Evolutionary conservation across 2,113 vertebrate genomes (phyloP).

Genomic region (Recurvirostra avosetta): DNA sequence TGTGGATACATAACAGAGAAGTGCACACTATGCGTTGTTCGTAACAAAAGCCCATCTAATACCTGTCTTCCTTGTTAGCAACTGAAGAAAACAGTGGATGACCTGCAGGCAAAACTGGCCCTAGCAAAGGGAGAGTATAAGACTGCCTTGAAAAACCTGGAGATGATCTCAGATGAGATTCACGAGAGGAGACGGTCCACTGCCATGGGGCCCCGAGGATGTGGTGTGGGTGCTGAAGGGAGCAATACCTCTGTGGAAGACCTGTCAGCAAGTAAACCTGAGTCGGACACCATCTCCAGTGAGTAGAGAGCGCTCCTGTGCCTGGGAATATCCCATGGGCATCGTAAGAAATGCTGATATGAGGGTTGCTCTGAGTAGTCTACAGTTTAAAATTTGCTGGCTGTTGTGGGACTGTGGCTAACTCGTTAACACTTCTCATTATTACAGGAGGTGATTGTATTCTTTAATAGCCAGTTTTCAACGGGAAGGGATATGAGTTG

Average conservation of each 20-base stretch:
- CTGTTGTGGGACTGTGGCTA: neutral
- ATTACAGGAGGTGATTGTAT: neutral
- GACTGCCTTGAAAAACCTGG: slow-evolving; percentile 90
- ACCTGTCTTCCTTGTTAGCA: slow-evolving; percentile 73
- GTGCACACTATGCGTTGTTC: fast-evolving
- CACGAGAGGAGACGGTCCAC: slow-evolving; percentile 86
- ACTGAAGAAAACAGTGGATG: slow-evolving; percentile 93
- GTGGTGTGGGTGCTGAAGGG: slow-evolving; percentile 90
- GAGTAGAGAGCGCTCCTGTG: slow-evolving; percentile 41
- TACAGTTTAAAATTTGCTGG: neutral
- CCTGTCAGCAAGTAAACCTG: slow-evolving; percentile 74
- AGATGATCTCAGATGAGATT: slow-evolving; percentile 97
- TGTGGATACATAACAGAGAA: fast-evolving
- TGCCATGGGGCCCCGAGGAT: slow-evolving; percentile 86
- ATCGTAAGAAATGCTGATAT: fast-evolving
- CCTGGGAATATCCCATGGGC: neutral
- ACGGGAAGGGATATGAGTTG: neutral
- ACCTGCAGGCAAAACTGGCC: slow-evolving; percentile 88
- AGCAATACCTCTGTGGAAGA: slow-evolving; percentile 77
- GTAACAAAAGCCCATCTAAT: neutral
- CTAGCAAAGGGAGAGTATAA: slow-evolving; percentile 92
- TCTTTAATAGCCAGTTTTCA: neutral
- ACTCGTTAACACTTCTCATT: neutral
- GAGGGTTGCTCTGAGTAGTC: neutral
- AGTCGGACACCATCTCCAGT: slow-evolving; percentile 88